These are phyloP conservation scores for Pachypsylla venusta DNA, from an alignment of 1,140 invertebrate genomes.

Conservation along the genomic window DNA sequence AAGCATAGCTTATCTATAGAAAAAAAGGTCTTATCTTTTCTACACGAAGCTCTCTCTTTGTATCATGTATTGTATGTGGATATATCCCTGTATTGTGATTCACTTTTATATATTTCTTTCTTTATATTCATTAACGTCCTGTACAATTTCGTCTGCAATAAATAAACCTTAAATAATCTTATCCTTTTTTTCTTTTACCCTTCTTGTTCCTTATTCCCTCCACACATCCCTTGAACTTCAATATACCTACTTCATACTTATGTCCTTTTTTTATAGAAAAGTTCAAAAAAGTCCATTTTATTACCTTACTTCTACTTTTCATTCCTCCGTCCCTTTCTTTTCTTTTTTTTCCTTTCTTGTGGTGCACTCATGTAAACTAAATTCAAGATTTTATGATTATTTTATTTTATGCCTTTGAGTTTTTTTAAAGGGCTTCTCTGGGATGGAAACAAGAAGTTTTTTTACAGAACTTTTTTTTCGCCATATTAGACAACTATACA, in stretches of 20 bases:
- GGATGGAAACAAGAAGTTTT: too few relatives aligned
- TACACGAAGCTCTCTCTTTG: not conserved
- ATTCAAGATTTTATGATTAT: conserved; percentile 10
- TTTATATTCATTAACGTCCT: conserved; percentile 1
- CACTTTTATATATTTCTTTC: not conserved
- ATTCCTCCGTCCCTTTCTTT: not conserved
- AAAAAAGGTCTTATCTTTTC: not conserved
- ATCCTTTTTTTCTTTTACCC: not conserved
- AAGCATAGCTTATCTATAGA: too few relatives aligned
- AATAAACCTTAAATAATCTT: conserved; percentile 8
- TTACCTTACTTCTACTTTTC: not conserved
- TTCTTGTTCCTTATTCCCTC: too few relatives aligned
- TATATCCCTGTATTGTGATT: not conserved
- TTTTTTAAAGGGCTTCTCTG: not conserved
- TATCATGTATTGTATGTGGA: not conserved
- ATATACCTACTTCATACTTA: not conserved
- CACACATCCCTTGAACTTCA: not conserved
- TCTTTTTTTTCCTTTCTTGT: not conserved
- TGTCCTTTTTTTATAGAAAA: conserved; percentile 4
- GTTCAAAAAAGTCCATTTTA: conserved; percentile 10
- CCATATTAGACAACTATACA: too few relatives aligned
- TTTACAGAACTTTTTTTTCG: too few relatives aligned
- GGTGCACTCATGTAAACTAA: conserved; percentile 9
- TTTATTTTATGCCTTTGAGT: conserved; percentile 10
- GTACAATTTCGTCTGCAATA: conserved; percentile 1